phyloP scores from a whole-genome alignment of 2,113 vertebrate genomes.

The Grallaria varia region DNA sequence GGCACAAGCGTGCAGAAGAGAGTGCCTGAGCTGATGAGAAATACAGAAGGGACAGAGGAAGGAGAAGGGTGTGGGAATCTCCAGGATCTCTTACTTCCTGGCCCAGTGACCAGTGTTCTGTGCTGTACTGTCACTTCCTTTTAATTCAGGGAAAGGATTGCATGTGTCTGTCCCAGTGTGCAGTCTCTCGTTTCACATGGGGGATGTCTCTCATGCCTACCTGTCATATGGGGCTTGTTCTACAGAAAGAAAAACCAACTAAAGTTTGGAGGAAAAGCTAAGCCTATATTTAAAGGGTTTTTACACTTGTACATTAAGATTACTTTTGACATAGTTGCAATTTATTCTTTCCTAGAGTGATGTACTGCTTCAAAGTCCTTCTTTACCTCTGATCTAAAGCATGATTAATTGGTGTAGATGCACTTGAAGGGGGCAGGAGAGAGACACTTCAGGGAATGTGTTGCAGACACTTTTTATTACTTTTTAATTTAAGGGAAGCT shows the following conservation, averaged over 20 bases:
- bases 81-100: background rate
- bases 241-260: background rate
- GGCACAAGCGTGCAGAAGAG: background rate
- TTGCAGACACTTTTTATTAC: background rate
- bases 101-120: background rate
- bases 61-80: background rate
- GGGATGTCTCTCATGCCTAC: background rate
- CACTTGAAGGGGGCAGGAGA: background rate
- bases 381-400: background rate
- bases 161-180: background rate
- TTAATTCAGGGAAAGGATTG: background rate
- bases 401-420: background rate
- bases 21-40: background rate
- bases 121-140: background rate
- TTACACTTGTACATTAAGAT: background rate
- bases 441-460: background rate
- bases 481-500: background rate
- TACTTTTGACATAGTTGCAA: background rate
- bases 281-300: background rate
- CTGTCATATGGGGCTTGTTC: background rate
- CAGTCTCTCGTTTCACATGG: background rate
- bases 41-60: background rate
- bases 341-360: background rate
- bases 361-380: background rate
- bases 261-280: background rate